Evolutionary conservation across 2,888 invertebrate species (phyloP).

Genomic region (Ecliptopera silaceata): DNA sequence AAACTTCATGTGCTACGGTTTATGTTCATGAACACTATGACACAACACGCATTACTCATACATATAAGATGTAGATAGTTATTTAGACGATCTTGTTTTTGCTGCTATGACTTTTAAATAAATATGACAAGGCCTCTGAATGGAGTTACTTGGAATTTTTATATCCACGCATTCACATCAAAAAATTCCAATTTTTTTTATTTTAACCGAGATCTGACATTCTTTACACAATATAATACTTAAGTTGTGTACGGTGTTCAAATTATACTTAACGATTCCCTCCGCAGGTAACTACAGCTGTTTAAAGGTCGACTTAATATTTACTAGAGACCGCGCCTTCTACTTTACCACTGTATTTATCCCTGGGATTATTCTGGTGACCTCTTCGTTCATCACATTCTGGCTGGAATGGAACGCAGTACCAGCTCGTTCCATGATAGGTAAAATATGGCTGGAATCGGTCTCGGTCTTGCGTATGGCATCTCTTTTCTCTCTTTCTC

Average conservation of each 20-base stretch:
- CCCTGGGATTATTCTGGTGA: constrained; percentile 94
- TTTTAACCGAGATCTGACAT: constrained; percentile 45
- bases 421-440: constrained; percentile 94
- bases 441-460: constrained; percentile 81
- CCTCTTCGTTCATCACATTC: constrained; percentile 93
- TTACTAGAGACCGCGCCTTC: constrained; percentile 94
- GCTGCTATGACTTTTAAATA: constrained; percentile 55
- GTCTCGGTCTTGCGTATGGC: constrained; percentile 69
- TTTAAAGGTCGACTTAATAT: constrained; percentile 92
- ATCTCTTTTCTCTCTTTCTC: constrained; percentile 47
- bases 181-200: constrained; percentile 44
- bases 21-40: constrained; percentile 61
- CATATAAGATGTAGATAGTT: constrained; percentile 73
- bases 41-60: constrained; percentile 82
- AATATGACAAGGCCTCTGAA: constrained; percentile 80
- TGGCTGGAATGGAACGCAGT: constrained; percentile 97
- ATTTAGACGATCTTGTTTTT: constrained; percentile 57
- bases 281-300: constrained; percentile 94
- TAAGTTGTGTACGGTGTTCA: constrained; percentile 44
- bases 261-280: constrained; percentile 66
- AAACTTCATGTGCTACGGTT: constrained; percentile 52
- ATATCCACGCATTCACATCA: constrained; percentile 49
- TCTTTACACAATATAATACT: constrained; percentile 27
- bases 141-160: constrained; percentile 81
- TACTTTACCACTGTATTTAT: constrained; percentile 96